These are phyloP conservation scores for Nephrocerus scutellatus DNA, from an alignment of 2,888 invertebrate genomes.

Conservation along the genomic window DNA sequence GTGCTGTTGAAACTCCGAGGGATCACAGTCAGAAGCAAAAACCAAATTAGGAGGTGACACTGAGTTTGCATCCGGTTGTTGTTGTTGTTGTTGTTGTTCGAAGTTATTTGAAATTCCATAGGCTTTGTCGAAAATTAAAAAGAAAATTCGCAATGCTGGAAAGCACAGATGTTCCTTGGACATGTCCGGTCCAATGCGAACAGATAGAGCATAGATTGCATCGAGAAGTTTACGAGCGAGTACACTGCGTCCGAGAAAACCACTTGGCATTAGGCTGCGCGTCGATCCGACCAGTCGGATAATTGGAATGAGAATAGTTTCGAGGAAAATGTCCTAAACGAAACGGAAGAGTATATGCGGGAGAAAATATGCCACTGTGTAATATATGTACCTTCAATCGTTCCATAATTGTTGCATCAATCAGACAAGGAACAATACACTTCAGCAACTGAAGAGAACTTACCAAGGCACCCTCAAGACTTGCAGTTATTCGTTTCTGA, in stretches of 20 bases:
- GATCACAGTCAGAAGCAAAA: slow-evolving; percentile 32
- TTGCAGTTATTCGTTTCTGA: slow-evolving; percentile 69
- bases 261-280: slow-evolving; percentile 74
- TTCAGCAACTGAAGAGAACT: slow-evolving; percentile 75
- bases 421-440: slow-evolving; percentile 72
- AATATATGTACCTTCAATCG: slow-evolving; percentile 60
- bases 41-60: slow-evolving; percentile 25
- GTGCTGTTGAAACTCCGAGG: slow-evolving; percentile 23
- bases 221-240: slow-evolving; percentile 76
- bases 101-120: slow-evolving; percentile 40
- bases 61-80: slow-evolving; percentile 32
- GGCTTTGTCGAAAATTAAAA: slow-evolving; percentile 71
- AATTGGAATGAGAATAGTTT: slow-evolving; percentile 75
- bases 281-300: slow-evolving; percentile 74
- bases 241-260: slow-evolving; percentile 64
- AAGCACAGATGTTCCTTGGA: slow-evolving; percentile 66
- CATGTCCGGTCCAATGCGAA: slow-evolving; percentile 71
- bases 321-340: slow-evolving; percentile 74
- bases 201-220: slow-evolving; percentile 70
- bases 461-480: slow-evolving; percentile 81
- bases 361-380: neutral
- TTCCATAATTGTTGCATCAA: slow-evolving; percentile 80
- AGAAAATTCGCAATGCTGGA: slow-evolving; percentile 66
- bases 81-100: slow-evolving; percentile 23
- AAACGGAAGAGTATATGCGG: slow-evolving; percentile 2